Conservation (phyloP, 2,113 vertebrate genomes). For the Odontophorus gujanensis region DNA sequence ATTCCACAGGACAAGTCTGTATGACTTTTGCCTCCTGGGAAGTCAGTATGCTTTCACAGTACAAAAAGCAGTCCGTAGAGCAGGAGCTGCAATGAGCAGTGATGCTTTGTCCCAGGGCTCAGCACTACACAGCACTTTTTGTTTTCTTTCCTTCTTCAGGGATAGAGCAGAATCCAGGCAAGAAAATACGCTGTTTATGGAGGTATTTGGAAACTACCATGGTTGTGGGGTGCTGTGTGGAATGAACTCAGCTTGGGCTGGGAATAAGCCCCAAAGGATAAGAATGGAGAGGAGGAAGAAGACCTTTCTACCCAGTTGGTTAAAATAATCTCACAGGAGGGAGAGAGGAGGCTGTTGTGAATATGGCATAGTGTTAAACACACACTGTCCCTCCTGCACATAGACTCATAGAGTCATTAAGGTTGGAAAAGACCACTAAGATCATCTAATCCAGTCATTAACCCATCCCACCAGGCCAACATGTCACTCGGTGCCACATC, state of each 20-base stretch:
- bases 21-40: neutral
- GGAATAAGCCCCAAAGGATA: neutral
- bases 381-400: neutral
- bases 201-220: rapidly evolving
- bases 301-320: rapidly evolving
- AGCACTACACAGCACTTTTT: neutral
- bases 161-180: neutral
- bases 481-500: neutral
- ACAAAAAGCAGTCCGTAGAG: neutral
- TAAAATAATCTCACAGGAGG: too few relatives aligned
- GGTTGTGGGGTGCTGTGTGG: too few relatives aligned
- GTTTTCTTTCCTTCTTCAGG: neutral
- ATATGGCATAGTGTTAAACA: rapidly evolving
- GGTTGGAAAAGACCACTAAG: too few relatives aligned
- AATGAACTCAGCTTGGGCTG: neutral
- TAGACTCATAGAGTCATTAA: too few relatives aligned
- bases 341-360: neutral
- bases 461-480: too few relatives aligned
- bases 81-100: neutral
- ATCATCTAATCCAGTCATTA: too few relatives aligned
- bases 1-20: rapidly evolving
- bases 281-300: neutral
- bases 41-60: rapidly evolving
- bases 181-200: neutral
- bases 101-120: neutral